phyloP scores from a whole-genome alignment of 2,888 invertebrate genomes.

The Drosophila kambysellisi region DNA sequence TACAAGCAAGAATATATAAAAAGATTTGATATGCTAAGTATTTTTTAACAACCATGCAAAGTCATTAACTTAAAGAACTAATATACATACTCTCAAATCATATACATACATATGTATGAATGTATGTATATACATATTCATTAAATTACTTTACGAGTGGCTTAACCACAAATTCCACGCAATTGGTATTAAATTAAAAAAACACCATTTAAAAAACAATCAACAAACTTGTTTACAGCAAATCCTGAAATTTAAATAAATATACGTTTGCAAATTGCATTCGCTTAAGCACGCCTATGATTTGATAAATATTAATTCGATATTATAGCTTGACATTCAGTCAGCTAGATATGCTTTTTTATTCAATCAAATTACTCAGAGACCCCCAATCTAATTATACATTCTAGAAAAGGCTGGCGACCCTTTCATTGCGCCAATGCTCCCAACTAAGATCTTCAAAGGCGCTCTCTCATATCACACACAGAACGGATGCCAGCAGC shows the following conservation, averaged over 20 bases:
- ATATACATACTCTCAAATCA: too few relatives aligned
- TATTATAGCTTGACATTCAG: slow-evolving; percentile 1
- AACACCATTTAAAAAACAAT: background rate
- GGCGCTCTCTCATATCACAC: slow-evolving; percentile 16
- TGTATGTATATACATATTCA: background rate
- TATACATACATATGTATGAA: background rate
- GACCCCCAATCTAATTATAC: background rate
- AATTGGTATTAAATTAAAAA: background rate
- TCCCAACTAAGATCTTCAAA: slow-evolving; percentile 16
- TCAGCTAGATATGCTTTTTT: background rate
- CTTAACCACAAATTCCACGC: background rate
- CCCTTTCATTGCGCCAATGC: slow-evolving; percentile 1
- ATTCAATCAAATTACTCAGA: slow-evolving; percentile 1
- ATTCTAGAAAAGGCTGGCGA: slow-evolving; percentile 4
- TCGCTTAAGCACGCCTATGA: background rate
- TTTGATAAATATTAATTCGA: background rate
- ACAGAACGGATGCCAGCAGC: slow-evolving; percentile 42
- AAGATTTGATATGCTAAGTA: background rate
- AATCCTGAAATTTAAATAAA: background rate
- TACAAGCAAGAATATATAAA: background rate
- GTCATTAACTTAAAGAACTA: background rate
- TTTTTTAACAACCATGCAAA: background rate
- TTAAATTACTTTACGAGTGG: background rate
- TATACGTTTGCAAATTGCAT: background rate
- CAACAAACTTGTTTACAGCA: background rate